Conservation (phyloP, 1,140 invertebrate species). For the Danaus melanippus region DNA sequence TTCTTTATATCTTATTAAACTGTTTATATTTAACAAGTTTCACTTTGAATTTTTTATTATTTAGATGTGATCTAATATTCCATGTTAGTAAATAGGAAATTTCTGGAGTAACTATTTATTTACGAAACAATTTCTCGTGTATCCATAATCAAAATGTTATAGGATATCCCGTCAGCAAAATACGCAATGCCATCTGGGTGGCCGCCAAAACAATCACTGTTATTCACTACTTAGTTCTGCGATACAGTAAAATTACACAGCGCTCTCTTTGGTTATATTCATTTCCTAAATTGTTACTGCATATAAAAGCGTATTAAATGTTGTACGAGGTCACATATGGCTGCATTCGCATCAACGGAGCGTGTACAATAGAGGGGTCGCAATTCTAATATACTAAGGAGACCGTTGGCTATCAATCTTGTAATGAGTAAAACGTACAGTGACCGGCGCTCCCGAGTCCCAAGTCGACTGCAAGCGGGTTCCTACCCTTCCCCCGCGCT, state of each 20-base stretch:
- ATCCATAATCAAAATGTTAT: constrained; percentile 7
- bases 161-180: constrained; percentile 41
- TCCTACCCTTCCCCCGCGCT: constrained; percentile 49
- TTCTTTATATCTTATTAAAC: constrained; percentile 7
- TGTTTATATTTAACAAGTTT: no score
- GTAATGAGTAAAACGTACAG: constrained; percentile 4
- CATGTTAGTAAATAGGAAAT: no score
- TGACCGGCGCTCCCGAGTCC: background rate
- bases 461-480: constrained; percentile 40
- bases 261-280: constrained; percentile 3
- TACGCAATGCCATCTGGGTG: constrained; percentile 54
- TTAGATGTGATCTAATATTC: no score
- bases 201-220: constrained; percentile 65
- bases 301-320: background rate
- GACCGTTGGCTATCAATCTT: background rate
- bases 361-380: background rate
- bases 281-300: constrained; percentile 2
- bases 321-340: background rate
- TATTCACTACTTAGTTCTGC: constrained; percentile 54
- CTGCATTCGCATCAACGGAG: background rate
- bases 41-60: no score
- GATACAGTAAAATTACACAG: constrained; percentile 28
- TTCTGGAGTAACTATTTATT: no score
- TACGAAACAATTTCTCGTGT: background rate
- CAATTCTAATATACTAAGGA: no score